phyloP scores from a whole-genome alignment of 2,888 invertebrate species.

The Hydraecia micacea region DNA sequence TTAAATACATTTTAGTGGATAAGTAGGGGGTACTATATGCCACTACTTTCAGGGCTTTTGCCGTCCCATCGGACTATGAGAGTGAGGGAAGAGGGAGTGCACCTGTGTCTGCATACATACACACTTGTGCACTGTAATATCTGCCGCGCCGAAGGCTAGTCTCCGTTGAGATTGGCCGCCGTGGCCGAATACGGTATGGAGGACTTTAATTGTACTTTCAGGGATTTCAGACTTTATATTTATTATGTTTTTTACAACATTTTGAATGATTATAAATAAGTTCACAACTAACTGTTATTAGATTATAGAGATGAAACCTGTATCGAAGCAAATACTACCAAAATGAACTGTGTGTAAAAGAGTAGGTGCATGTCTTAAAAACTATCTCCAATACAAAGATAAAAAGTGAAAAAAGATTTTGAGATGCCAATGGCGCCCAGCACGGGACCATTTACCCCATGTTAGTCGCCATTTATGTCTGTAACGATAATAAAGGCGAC shows the following conservation, averaged over 20 bases:
- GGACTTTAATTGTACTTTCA: too few relatives aligned
- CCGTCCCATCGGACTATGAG: too few relatives aligned
- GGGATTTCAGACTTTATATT: neutral
- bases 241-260: too few relatives aligned
- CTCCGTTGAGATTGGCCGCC: too few relatives aligned
- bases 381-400: neutral
- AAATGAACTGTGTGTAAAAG: neutral
- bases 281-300: neutral
- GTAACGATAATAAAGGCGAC: neutral
- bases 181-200: too few relatives aligned
- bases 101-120: too few relatives aligned
- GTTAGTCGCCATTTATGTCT: conserved; percentile 16
- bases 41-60: neutral
- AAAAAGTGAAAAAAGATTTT: neutral
- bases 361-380: neutral
- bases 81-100: too few relatives aligned
- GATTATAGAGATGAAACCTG: neutral
- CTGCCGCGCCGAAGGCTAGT: too few relatives aligned
- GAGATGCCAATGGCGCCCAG: conserved; percentile 12
- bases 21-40: neutral
- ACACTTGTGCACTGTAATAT: too few relatives aligned
- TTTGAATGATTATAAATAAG: too few relatives aligned
- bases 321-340: neutral
- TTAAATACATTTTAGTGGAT: neutral
- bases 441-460: neutral